Conservation (phyloP, 2,888 invertebrate species). For the Reticulitermes lucifugus region DNA sequence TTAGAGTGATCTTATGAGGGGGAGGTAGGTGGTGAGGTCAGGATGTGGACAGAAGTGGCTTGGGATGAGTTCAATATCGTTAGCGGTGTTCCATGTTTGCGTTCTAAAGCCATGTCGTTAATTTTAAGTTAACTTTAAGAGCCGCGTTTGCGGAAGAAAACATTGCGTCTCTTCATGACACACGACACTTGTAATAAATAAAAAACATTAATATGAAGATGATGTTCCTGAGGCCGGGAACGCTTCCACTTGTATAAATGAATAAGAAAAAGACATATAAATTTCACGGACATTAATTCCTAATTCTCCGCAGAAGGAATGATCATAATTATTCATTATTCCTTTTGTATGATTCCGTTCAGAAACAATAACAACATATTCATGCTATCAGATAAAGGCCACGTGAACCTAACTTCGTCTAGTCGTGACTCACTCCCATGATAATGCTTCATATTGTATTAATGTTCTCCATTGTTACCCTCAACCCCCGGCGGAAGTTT, state of each 20-base stretch:
- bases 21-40: too few species aligned
- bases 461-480: neutral
- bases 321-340: neutral
- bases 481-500: neutral
- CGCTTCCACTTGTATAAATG: neutral
- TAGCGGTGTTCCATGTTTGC: too few species aligned
- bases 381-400: conserved; percentile 22
- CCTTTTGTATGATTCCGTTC: neutral
- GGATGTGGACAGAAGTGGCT: too few species aligned
- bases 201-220: too few species aligned
- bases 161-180: too few species aligned
- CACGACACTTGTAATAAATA: too few species aligned
- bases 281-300: conserved; percentile 12
- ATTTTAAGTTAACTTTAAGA: too few species aligned
- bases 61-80: too few species aligned
- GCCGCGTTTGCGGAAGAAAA: too few species aligned
- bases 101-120: too few species aligned
- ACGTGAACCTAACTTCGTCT: neutral
- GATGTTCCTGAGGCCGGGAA: neutral
- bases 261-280: neutral
- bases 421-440: neutral
- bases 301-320: neutral
- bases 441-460: neutral
- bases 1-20: too few species aligned
- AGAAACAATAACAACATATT: conserved; percentile 25